Evolutionary conservation across 2,797 vertebrate genomes (phyloP), one percentile per base, ranked within the genome.

Genomic region (Pangasius sanitwongsei): DNA sequence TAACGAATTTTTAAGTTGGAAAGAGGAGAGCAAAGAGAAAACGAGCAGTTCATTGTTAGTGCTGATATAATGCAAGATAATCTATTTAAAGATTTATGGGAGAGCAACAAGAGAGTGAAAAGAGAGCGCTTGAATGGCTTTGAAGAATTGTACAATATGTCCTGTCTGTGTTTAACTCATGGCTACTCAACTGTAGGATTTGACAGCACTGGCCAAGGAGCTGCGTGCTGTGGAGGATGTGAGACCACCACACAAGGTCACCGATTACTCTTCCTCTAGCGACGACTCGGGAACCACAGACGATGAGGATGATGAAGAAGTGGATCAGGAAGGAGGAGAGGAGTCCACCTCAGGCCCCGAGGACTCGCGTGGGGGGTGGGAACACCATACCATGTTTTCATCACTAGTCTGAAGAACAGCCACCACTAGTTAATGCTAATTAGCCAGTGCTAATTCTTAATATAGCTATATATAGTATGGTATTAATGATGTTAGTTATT

Each of bases 231-330:
- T 97, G 80, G 98, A 99, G 44, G 98, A 99, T 1, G 97, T 98
- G 63, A 96, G 98, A 31, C 98, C 98, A 0, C 97, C 97, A 0
- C 98, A 99, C 93, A 99, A 99, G 94, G 98, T 98, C 91, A 99
- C 98, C 0, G 98, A 99, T 91, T 99, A 99, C 91, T 99, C 98
- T 0, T 99, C 98, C 8, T 99, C 98, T 87, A 99, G 98, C 57
- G 98, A 99, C 50, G 98, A 99, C 37, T 99, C 98, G 0, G 98
- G 98, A 85, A 99, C 98, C 2, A 99, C 98, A 0, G 98, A 99
- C 16, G 98, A 99, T 80, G 98, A 99, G 41, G 98, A 99, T 0
- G 98, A 99, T 0, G 98, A 99, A 48, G 98, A 99, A 44, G 97
- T 98, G 77, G 98, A 99, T 83, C 98, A 99, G 94, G 98, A 99